Base-by-base conservation (phyloP, 2,888 invertebrate species). In the Antheraea assamensis region DNA sequence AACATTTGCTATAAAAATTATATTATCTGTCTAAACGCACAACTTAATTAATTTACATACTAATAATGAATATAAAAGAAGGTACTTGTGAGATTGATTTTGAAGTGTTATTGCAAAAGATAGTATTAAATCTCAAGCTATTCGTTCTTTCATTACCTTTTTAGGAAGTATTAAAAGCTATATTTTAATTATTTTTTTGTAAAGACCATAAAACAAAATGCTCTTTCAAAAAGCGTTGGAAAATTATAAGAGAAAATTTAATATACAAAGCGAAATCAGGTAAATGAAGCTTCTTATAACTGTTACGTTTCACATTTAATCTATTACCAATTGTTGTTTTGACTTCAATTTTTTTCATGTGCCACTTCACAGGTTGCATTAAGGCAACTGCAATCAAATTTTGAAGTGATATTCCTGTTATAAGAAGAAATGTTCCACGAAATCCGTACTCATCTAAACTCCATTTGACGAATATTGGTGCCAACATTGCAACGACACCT, bases 281-380 rank as follows among this genome's bases (percentile, higher is more conserved):
- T 21, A 52, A 52, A 52, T 52, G 7, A 21, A 52, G 52, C 52
- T 52, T 21, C 7, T 52, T 21, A 52, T 52, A 21, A n/a, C 21
- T 21, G 19, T 52, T 19, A 52, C 7, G 3, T n/a, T n/a, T 7
- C 19, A 52, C n/a, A 21, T 21, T 19, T 5, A 52, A 21, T 21
- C 21, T 58, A 13, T 77, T 78, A 79, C 82, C 82, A 74, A 79
- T 78, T 0, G 77, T 73, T 19, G 78, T 79, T 13, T 70, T 0
- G 30, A 86, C 73, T 77, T 87, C 83, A 17, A 87, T 77, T 75
- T 76, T 86, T 74, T 85, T 90, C 94, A 95, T 92, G 80, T 97
- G 96, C 96, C 96, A 95, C 76, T 95, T 93, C 0, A 96, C 96
- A 0, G 97, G 97, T 78, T 97, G 97, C 94, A 97, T 95, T 35